Evolutionary conservation across 1,140 invertebrate species (phyloP), one percentile per base, ranked within the genome.

Genomic region (Bradysia coprophila): DNA sequence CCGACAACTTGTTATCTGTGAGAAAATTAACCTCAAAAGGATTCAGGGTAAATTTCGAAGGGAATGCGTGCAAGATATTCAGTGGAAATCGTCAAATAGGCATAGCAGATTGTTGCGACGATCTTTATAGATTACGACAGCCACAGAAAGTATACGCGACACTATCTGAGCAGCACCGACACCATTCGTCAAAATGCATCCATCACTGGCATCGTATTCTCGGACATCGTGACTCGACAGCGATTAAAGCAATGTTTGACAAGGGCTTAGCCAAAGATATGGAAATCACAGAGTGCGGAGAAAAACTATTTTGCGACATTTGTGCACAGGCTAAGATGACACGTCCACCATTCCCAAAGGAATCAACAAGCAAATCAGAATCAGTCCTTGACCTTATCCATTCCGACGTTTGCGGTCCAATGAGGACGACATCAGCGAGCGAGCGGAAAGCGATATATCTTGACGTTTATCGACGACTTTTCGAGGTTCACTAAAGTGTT

Each of bases 381-480:
- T 45, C 42, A 42, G 33, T 48, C 20, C 54, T 57, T 41, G 58
- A 65, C 40, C 24, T 63, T 10, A 56, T 67, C 23, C 60, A 65
- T 46, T 49, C 46, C 6, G 63, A 69, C 52, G 46, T 63, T 0
- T 62, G 61, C 43, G 64, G 63, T 1, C 60, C 63, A n/a, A 64
- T n/a, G n/a, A n/a, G n/a, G 69, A 51, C 45, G 58, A 23, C 45
- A 41, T 13, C 38, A 40, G 13, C 64, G 59, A 1, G 15, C 59
- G n/a, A 48, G 51, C 13, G 53, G 57, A 1, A 15, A 48, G 0
- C 48, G 48, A 40, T 65, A 59, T 43, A 61, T 61, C 34, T 28
- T 64, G 4, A 18, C 49, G 4, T 49, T 66, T 3, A 67, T 62
- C 28, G 64, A 67, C 48, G 58, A 67, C 34, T 55, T 46, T 43